Conservation (phyloP, 2,888 invertebrate genomes). For the Hololepta plana region DNA sequence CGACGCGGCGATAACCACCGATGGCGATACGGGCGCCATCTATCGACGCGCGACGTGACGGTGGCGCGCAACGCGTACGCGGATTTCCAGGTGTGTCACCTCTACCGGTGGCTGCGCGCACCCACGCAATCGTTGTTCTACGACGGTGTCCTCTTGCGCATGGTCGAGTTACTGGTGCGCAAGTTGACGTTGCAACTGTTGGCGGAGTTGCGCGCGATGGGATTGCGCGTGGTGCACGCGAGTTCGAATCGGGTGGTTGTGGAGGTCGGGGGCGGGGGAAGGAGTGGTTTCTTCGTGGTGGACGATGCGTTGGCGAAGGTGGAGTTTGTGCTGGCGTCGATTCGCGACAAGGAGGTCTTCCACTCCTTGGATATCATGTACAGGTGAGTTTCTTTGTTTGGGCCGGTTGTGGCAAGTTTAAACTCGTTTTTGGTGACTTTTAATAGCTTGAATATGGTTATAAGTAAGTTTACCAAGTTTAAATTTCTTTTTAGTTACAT, state of each 20-base stretch:
- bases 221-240: slow-evolving; percentile 84
- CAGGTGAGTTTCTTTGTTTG: slow-evolving; percentile 16
- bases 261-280: no score
- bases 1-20: no score
- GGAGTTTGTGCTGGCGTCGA: slow-evolving; percentile 74
- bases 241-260: slow-evolving; percentile 85
- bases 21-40: no score
- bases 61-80: slow-evolving; percentile 79
- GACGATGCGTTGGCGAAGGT: slow-evolving; percentile 79
- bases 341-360: slow-evolving; percentile 81
- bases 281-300: no score
- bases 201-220: slow-evolving; percentile 74
- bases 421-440: no score
- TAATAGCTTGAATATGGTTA: no score
- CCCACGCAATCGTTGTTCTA: slow-evolving; percentile 75
- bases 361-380: slow-evolving; percentile 60
- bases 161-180: slow-evolving; percentile 85
- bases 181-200: slow-evolving; percentile 86
- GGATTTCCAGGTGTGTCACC: slow-evolving; percentile 90
- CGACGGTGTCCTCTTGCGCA: slow-evolving; percentile 83
- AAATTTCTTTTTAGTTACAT: no score
- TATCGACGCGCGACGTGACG: slow-evolving; percentile 85
- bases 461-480: no score
- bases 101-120: slow-evolving; percentile 90
- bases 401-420: no score